Evolutionary conservation across 2,888 invertebrate species (phyloP).

Genomic region (Coleophora deauratella): DNA sequence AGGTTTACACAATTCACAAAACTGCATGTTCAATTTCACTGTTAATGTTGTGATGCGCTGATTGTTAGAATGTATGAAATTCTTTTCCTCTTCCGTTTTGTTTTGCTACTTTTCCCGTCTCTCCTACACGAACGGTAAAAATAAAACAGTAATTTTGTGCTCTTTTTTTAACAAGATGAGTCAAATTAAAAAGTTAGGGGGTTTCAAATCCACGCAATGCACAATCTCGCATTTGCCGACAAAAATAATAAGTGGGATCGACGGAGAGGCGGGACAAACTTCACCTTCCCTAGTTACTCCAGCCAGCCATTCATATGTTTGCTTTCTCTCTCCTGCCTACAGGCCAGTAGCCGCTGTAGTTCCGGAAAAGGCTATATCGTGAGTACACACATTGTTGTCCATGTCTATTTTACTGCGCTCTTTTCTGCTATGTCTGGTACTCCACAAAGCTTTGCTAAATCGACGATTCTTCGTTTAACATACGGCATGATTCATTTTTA

Average conservation of each 20-base stretch:
- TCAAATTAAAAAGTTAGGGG: constrained; percentile 18
- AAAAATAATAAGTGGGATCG: constrained; percentile 23
- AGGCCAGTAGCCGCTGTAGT: constrained; percentile 94
- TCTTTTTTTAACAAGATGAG: constrained; percentile 7
- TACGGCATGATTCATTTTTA: constrained; percentile 6
- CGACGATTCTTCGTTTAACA: constrained; percentile 13
- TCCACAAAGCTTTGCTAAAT: constrained; percentile 23
- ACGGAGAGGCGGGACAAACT: constrained; percentile 52
- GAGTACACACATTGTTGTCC: constrained; percentile 77
- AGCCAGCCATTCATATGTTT: constrained; percentile 71
- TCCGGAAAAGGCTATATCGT: constrained; percentile 96
- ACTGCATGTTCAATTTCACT: constrained; percentile 38
- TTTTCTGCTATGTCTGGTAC: constrained; percentile 32
- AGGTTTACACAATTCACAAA: too few species aligned
- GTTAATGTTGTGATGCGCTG: constrained; percentile 38
- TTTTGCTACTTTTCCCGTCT: constrained; percentile 46
- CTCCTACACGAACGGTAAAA: constrained; percentile 20
- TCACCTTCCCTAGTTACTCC: constrained; percentile 56
- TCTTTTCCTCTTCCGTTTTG: constrained; percentile 34
- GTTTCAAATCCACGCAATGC: constrained; percentile 14
- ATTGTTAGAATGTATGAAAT: constrained; percentile 30
- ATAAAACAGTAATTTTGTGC: constrained; percentile 4
- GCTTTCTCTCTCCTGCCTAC: constrained; percentile 75
- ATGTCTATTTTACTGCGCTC: constrained; percentile 39
- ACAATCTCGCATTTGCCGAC: constrained; percentile 19